Evolutionary conservation across 2,113 vertebrate species (phyloP), one percentile per base, ranked within the genome.

Genomic region (Crotalus helleri): DNA sequence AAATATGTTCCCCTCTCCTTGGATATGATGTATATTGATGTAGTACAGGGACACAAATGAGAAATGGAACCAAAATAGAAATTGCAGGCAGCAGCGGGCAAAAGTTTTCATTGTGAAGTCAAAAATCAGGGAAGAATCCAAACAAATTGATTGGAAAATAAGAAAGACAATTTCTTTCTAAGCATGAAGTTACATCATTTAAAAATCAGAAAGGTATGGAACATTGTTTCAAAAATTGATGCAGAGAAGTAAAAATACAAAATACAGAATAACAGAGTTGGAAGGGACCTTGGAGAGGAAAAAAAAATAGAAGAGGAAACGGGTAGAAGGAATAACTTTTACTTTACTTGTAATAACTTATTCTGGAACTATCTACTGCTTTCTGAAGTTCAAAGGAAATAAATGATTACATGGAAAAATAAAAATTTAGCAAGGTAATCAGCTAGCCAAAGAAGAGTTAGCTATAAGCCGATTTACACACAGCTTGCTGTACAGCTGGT

Each of bases 401-500:
- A 7, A 92, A 85, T 88, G 39, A 23, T 86, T 94, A 81, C 49
- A n/a, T 2, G 4, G 85, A 92, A 92, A 64, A 87, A 93, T 59
- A n/a, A 92, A 53, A 61, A 69, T 85, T 92, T 89, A 93, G 54
- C 93, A 88, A 33, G 0, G 0, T 90, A 91, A 69, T 91, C 94
- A 95, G 58, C 74, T 93, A 90, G 96, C 93, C 87, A 33, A 91
- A 93, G 91, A 95, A 92, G 97, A 89, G 97, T 98, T 98, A 98
- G 97, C 64, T 95, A 94, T 74, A 92, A 96, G 94, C 93, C 8
- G 51, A 94, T 91, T 95, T 93, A 92, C 96, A 94, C 96, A 81
- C 94, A 96, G 95, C 85, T 87, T 92, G 95, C 95, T 93, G 61
- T 91, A 98, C 99, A 99, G 99, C 98, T 99, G 99, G 98, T 98